Evolutionary conservation across 2,888 invertebrate genomes (phyloP), one percentile per base, ranked within the genome.

Genomic region (Drosophila incognita): DNA sequence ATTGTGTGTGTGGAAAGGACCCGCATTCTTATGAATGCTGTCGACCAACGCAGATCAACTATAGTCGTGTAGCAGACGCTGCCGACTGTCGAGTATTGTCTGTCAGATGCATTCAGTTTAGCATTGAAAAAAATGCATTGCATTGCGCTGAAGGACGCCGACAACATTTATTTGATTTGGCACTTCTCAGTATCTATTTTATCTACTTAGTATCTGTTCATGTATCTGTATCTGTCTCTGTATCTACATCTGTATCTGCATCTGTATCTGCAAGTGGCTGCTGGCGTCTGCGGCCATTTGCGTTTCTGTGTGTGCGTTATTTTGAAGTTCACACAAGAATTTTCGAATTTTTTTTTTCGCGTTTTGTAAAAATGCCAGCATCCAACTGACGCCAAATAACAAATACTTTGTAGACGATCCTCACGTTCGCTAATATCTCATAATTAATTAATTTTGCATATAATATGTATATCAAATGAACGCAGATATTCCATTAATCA

Each of bases 81-180:
- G 27, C 29, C 38, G 46, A 51, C 35, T 51, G 29, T 36, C 40
- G 27, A 7, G 36, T 62, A 13, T 33, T 60, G 66, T 76, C 69
- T 67, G 38, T 56, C 38, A 74, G 73, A 84, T 71, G 71, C 53
- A 74, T 79, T 67, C 31, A 48, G 59, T 53, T 76, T 79, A 85
- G 81, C 90, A 85, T 89, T 89, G 89, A 90, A 90, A 84, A 79
- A 79, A 88, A 81, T 81, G 74, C 74, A 76, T 82, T 83, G 82
- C 79, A 88, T 82, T 80, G 81, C 76, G 52, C 69, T 83, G 89
- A 89, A 90, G 89, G 89, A 79, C 89, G 90, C 76, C 81, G 75
- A 75, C 76, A 73, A 52, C 78, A 71, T 84, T 82, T 78, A 85
- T 87, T 84, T 76, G 76, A 79, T 81, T 81, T 80, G 87, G 70